phyloP scores from a whole-genome alignment of 1,140 invertebrate genomes.

The Drosophila seguyi region DNA sequence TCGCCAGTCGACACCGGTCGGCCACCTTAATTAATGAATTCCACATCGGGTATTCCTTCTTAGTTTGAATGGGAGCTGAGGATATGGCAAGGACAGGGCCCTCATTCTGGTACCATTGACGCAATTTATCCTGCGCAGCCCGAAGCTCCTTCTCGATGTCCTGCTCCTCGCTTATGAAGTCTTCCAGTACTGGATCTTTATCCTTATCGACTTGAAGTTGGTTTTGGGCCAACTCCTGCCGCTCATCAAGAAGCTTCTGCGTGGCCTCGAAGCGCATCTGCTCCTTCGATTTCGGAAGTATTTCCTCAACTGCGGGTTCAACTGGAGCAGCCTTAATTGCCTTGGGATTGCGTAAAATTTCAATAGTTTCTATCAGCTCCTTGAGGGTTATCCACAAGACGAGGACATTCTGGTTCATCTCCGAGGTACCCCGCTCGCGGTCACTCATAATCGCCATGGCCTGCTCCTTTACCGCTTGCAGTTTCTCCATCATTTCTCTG shows the following conservation, averaged over 20 bases:
- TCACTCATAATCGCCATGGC: neutral
- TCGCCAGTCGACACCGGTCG: too few species aligned
- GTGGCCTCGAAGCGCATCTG: constrained; percentile 24
- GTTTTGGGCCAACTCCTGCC: neutral
- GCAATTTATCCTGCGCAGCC: neutral
- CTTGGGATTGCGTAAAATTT: fast-evolving
- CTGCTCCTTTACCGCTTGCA: neutral
- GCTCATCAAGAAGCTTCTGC: neutral
- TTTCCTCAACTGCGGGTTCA: neutral
- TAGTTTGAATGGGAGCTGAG: too few species aligned
- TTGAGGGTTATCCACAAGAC: neutral
- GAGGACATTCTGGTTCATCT: neutral
- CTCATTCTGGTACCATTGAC: neutral
- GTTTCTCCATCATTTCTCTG: neutral
- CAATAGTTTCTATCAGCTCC: neutral
- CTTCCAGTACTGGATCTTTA: neutral
- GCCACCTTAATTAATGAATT: too few species aligned
- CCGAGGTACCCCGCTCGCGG: neutral
- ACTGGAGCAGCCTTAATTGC: neutral
- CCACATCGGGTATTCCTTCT: too few species aligned
- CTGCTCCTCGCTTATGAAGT: neutral
- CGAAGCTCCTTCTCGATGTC: neutral
- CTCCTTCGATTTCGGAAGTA: neutral
- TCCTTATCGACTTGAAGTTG: neutral
- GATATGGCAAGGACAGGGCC: too few species aligned